Evolutionary conservation across 2,797 vertebrate species (phyloP).

Genomic region (Huso huso): DNA sequence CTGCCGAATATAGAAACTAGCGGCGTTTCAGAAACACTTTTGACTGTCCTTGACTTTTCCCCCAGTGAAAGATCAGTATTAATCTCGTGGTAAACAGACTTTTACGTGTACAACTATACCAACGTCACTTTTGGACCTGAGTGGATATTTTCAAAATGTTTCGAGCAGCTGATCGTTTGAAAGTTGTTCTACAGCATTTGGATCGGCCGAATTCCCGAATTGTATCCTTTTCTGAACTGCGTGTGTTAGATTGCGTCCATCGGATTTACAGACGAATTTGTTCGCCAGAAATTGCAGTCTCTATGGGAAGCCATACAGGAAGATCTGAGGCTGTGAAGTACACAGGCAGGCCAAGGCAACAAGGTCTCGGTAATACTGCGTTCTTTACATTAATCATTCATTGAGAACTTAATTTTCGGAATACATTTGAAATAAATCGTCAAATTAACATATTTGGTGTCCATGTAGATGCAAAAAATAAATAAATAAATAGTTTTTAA

Average conservation of each 20-base stretch:
- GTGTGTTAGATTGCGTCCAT: neutral
- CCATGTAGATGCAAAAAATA: no score
- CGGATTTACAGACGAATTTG: neutral
- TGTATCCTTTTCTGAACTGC: conserved; percentile 52
- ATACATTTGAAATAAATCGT: no score
- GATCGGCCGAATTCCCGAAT: conserved; percentile 29
- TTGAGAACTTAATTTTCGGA: neutral
- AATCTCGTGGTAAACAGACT: no score
- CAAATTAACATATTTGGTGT: no score
- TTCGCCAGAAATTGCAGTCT: neutral
- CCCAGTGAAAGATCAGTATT: no score
- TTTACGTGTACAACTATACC: no score
- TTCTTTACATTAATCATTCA: neutral
- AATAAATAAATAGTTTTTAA: no score
- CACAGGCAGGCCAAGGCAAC: neutral
- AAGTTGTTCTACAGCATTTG: conserved; percentile 45
- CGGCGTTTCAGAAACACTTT: no score
- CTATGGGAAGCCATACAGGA: neutral
- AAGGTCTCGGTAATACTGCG: neutral
- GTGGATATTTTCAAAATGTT: conserved; percentile 37
- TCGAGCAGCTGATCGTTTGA: conserved; percentile 49
- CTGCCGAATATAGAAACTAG: no score
- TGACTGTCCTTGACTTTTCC: no score
- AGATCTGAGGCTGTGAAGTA: neutral
- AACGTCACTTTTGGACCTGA: no score